phyloP scores from a whole-genome alignment of 2,797 vertebrate species.

The Sebastes taczanowskii region DNA sequence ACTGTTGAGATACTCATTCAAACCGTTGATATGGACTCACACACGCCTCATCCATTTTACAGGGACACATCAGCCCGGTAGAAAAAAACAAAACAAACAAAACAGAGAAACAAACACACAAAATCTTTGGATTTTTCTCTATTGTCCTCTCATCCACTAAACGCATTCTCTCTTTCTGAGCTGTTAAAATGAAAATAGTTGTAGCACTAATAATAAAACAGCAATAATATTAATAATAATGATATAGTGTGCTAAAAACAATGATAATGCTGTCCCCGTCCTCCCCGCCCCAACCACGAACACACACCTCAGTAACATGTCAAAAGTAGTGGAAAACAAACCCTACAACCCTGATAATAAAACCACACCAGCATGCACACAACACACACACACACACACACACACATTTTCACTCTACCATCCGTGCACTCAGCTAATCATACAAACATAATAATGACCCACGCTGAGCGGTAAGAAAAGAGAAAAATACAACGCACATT shows the following conservation, averaged over 20 bases:
- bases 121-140: slow-evolving; percentile 88
- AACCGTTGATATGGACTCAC: slow-evolving; percentile 73
- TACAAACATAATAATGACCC: slow-evolving; percentile 53
- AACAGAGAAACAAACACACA: slow-evolving; percentile 81
- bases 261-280: slow-evolving; percentile 62
- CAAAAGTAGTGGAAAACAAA: slow-evolving; percentile 74
- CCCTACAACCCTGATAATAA: slow-evolving; percentile 64
- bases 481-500: slow-evolving; percentile 38
- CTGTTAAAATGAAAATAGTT: slow-evolving; percentile 73
- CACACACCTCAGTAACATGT: slow-evolving; percentile 78
- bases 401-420: slow-evolving; percentile 42
- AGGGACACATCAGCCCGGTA: slow-evolving; percentile 72
- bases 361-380: slow-evolving; percentile 68
- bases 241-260: slow-evolving; percentile 78
- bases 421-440: slow-evolving; percentile 50
- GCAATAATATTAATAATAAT: slow-evolving; percentile 76
- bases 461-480: slow-evolving; percentile 53
- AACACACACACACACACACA: slow-evolving; percentile 24
- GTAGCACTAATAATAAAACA: slow-evolving; percentile 77
- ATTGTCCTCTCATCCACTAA: slow-evolving; percentile 80
- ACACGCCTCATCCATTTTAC: slow-evolving; percentile 69
- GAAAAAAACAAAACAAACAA: slow-evolving; percentile 64
- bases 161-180: slow-evolving; percentile 77
- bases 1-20: slow-evolving; percentile 84
- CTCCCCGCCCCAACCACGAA: slow-evolving; percentile 44